A percentile compares a stretch with the other conserved stretches of the same genome.
These are phyloP conservation scores for Urosaurus nigricauda DNA, from an alignment of 2,797 vertebrate species.

Conservation along the genomic window DNA sequence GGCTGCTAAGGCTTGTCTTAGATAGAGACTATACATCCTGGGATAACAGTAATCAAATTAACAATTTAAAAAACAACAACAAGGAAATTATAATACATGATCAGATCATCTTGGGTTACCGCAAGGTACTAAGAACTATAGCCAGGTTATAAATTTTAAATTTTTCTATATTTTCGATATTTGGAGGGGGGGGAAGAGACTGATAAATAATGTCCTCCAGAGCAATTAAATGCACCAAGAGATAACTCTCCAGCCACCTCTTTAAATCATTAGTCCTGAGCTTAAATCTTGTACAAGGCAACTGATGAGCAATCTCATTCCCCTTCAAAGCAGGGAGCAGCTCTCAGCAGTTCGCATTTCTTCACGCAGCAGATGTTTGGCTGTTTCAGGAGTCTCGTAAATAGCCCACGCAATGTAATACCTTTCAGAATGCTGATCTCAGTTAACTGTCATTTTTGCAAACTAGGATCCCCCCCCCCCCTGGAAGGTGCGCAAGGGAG, in stretches of 20 bases:
- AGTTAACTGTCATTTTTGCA: conserved; percentile 62
- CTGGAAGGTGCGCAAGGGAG: neutral
- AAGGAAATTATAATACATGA: conserved; percentile 57
- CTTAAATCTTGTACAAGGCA: conserved; percentile 45
- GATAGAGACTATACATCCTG: conserved; percentile 9
- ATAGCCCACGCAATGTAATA: conserved; percentile 65
- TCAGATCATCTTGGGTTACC: neutral
- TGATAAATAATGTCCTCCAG: neutral
- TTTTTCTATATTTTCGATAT: neutral
- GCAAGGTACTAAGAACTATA: neutral
- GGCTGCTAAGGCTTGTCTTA: neutral
- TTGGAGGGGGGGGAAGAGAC: conserved; percentile 1
- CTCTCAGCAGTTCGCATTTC: conserved; percentile 61
- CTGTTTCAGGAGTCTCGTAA: conserved; percentile 67
- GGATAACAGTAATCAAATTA: conserved; percentile 25
- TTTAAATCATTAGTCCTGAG: conserved; percentile 57
- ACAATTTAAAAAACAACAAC: conserved; percentile 55
- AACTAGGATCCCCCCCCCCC: conserved; percentile 41
- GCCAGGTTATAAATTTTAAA: neutral
- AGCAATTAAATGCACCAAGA: conserved; percentile 17
- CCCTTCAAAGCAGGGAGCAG: conserved; percentile 37
- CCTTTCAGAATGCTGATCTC: conserved; percentile 63
- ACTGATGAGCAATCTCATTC: conserved; percentile 54
- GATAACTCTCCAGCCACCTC: conserved; percentile 8
- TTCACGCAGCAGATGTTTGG: conserved; percentile 70